These are phyloP conservation scores for Phortica variegata DNA, from an alignment of 1,140 invertebrate species.

Conservation along the genomic window DNA sequence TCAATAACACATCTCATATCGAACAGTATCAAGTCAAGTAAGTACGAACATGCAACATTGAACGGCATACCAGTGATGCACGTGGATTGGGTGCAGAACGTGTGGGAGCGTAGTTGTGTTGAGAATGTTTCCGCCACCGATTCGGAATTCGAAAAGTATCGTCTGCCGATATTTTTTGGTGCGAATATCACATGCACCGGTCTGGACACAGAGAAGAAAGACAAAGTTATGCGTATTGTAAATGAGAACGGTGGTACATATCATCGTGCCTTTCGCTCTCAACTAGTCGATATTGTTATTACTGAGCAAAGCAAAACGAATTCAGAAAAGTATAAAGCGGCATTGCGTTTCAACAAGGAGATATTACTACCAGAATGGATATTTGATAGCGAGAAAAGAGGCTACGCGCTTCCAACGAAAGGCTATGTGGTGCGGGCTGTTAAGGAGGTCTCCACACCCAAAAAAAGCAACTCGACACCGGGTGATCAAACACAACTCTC, in stretches of 20 bases:
- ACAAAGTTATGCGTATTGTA: slow-evolving; percentile 68
- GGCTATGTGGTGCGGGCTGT: slow-evolving; percentile 60
- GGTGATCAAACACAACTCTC: slow-evolving; percentile 37
- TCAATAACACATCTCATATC: slow-evolving; percentile 82
- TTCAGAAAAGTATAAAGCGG: slow-evolving; percentile 81
- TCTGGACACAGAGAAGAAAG: slow-evolving; percentile 66
- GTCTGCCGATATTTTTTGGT: slow-evolving; percentile 78
- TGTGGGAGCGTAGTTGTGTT: slow-evolving; percentile 70
- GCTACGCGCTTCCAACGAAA: slow-evolving; percentile 70
- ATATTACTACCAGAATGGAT: slow-evolving; percentile 77
- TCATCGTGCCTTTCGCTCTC: slow-evolving; percentile 60
- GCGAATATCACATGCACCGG: slow-evolving; percentile 78
- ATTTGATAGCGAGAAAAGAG: slow-evolving; percentile 70
- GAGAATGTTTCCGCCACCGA: slow-evolving; percentile 67
- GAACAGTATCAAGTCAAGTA: slow-evolving; percentile 69
- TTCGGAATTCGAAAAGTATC: slow-evolving; percentile 65
- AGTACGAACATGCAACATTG: slow-evolving; percentile 76
- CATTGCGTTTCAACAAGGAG: slow-evolving; percentile 71
- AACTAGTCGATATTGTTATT: slow-evolving; percentile 52
- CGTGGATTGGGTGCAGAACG: slow-evolving; percentile 74
- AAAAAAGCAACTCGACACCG: slow-evolving; percentile 17
- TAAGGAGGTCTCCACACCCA: slow-evolving; percentile 47
- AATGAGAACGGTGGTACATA: slow-evolving; percentile 71
- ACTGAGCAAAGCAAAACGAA: slow-evolving; percentile 60
- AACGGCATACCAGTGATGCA: slow-evolving; percentile 73